These are phyloP conservation scores for Stenopsyche tienmushanensis DNA, from an alignment of 1,140 invertebrate genomes.

Conservation along the genomic window DNA sequence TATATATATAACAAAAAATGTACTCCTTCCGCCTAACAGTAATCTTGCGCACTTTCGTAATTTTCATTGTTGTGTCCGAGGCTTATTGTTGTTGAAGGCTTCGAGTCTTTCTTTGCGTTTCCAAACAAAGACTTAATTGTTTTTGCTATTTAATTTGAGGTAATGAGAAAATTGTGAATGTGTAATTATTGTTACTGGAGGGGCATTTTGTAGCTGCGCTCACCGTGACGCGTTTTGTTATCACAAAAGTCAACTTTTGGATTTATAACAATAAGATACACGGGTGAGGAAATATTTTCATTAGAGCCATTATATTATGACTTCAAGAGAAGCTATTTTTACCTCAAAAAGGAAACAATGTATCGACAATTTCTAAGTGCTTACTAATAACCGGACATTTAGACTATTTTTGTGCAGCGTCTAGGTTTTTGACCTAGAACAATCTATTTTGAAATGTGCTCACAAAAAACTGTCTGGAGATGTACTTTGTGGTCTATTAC, in stretches of 20 bases:
- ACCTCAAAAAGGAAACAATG: background rate
- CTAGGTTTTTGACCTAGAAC: constrained; percentile 40
- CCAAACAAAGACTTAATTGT: constrained; percentile 41
- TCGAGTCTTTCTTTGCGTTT: constrained; percentile 1
- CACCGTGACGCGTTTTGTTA: constrained; percentile 32
- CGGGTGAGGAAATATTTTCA: too few relatives aligned
- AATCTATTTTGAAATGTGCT: constrained; percentile 36
- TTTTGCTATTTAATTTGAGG: constrained; percentile 40
- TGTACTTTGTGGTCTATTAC: constrained; percentile 25
- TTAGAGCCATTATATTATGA: too few relatives aligned
- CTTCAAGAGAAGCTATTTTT: too few relatives aligned
- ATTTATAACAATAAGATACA: too few relatives aligned
- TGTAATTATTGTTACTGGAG: constrained; percentile 13
- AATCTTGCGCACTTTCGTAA: constrained; percentile 35
- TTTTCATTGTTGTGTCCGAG: constrained; percentile 33
- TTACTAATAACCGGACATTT: too few relatives aligned
- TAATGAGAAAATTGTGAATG: constrained; percentile 41
- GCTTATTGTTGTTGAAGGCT: constrained; percentile 31
- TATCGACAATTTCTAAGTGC: background rate
- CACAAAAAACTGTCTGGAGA: constrained; percentile 40
- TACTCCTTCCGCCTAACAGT: constrained; percentile 14
- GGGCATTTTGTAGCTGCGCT: constrained; percentile 15
- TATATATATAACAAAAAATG: background rate
- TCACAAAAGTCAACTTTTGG: constrained; percentile 7
- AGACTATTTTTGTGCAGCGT: constrained; percentile 18